Evolutionary conservation across 2,797 vertebrate species (phyloP).

Genomic region (Propithecus perrieri): DNA sequence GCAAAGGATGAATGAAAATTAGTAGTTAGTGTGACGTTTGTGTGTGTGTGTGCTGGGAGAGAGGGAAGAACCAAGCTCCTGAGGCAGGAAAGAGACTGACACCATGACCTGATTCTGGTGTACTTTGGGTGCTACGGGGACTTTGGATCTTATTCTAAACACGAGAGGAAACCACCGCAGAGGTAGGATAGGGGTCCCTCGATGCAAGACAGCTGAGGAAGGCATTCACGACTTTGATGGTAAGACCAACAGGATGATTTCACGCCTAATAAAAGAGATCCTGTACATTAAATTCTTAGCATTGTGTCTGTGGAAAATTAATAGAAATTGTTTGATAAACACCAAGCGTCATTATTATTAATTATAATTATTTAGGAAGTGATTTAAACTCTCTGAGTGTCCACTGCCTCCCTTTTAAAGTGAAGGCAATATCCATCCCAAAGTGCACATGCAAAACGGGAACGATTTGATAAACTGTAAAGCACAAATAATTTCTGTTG

Average conservation of each 20-base stretch:
- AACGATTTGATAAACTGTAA: background rate
- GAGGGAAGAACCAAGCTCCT: background rate
- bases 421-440: background rate
- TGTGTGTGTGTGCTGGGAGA: background rate
- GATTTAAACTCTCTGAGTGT: background rate
- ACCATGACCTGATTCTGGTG: accelerated
- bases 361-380: background rate
- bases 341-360: background rate
- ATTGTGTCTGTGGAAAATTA: background rate
- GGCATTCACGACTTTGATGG: background rate
- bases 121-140: background rate
- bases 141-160: background rate
- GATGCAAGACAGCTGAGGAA: background rate
- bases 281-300: background rate
- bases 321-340: background rate
- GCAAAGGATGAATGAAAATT: background rate
- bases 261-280: background rate
- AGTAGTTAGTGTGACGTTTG: background rate
- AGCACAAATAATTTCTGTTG: background rate
- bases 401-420: background rate
- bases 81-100: background rate
- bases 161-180: background rate
- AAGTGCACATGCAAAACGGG: background rate
- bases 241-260: background rate
- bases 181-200: background rate